Evolutionary conservation across 2,113 vertebrate genomes (phyloP).

Genomic region (Pleuronectes platessa): DNA sequence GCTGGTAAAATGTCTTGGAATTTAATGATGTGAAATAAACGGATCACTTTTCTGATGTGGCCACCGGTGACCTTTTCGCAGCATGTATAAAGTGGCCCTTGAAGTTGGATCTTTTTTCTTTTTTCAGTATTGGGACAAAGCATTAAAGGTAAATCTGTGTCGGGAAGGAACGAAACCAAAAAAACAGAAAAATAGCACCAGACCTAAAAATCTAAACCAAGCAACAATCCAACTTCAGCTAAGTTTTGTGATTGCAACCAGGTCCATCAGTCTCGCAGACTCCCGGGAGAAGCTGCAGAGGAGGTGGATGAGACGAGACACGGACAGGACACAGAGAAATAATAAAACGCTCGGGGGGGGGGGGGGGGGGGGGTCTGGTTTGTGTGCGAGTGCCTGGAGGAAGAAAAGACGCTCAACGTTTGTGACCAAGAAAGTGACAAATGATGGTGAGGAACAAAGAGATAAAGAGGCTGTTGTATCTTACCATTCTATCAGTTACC

Average conservation of each 20-base stretch:
- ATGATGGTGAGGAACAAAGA: slow-evolving; percentile 54
- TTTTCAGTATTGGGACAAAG: slow-evolving; percentile 6
- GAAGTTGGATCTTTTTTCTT: slow-evolving; percentile 71
- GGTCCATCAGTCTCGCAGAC: slow-evolving; percentile 54
- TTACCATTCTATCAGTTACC: slow-evolving; percentile 80
- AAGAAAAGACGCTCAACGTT: slow-evolving; percentile 34
- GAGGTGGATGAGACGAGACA: slow-evolving; percentile 34
- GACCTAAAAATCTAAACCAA: slow-evolving; percentile 42
- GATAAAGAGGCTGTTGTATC: slow-evolving; percentile 63
- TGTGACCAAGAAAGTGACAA: slow-evolving; percentile 66
- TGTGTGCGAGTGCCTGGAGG: slow-evolving; percentile 56
- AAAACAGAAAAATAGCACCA: not conserved
- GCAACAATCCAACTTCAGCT: slow-evolving; percentile 78
- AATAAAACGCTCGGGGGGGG: slow-evolving; percentile 42
- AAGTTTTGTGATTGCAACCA: slow-evolving; percentile 78
- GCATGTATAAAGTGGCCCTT: slow-evolving; percentile 68
- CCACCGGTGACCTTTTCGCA: slow-evolving; percentile 64
- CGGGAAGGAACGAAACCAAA: slow-evolving; percentile 31
- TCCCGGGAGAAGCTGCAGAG: slow-evolving; percentile 8
- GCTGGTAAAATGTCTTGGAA: not conserved
- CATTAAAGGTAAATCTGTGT: slow-evolving; percentile 50
- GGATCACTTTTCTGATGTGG: slow-evolving; percentile 49
- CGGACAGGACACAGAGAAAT: slow-evolving; percentile 37
- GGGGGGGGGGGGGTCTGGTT: slow-evolving; percentile 31
- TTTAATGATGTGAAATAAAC: slow-evolving; percentile 34